Evolutionary conservation across 2,888 invertebrate species (phyloP).

Genomic region (Lithophane semibrunnea): DNA sequence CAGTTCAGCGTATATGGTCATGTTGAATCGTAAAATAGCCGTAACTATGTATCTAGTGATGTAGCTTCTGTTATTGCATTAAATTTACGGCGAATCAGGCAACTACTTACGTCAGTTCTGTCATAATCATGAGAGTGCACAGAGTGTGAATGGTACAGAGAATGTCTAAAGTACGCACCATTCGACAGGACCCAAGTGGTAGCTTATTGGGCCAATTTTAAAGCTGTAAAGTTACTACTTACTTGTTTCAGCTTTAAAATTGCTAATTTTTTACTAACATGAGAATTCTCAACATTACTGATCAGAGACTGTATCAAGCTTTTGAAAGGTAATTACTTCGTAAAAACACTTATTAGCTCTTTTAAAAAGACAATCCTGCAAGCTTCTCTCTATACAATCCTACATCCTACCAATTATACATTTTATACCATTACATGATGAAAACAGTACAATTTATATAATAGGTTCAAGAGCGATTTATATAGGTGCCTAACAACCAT

Average conservation of each 20-base stretch:
- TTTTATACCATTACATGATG: not conserved
- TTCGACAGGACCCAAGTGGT: not conserved
- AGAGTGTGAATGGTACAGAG: no score
- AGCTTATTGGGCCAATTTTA: no score
- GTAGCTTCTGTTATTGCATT: conserved; percentile 24
- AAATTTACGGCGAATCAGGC: conserved; percentile 15
- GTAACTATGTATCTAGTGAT: conserved; percentile 27
- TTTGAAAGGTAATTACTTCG: not conserved
- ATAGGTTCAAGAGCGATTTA: not conserved
- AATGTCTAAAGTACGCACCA: not conserved
- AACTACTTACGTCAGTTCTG: not conserved
- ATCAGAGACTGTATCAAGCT: not conserved
- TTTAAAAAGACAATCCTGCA: no score
- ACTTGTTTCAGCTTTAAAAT: no score
- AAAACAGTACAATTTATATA: not conserved
- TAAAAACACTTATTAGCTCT: no score
- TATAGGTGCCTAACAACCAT: not conserved
- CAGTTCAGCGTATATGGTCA: not conserved
- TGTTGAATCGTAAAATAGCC: conserved; percentile 28
- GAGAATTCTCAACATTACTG: not conserved
- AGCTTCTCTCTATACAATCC: no score
- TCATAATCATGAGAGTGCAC: no score
- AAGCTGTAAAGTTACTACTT: no score
- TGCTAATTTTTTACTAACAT: not conserved
- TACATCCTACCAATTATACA: not conserved